Conservation (phyloP, 2,797 vertebrate species). For the Rhabdophis nuchalis region DNA sequence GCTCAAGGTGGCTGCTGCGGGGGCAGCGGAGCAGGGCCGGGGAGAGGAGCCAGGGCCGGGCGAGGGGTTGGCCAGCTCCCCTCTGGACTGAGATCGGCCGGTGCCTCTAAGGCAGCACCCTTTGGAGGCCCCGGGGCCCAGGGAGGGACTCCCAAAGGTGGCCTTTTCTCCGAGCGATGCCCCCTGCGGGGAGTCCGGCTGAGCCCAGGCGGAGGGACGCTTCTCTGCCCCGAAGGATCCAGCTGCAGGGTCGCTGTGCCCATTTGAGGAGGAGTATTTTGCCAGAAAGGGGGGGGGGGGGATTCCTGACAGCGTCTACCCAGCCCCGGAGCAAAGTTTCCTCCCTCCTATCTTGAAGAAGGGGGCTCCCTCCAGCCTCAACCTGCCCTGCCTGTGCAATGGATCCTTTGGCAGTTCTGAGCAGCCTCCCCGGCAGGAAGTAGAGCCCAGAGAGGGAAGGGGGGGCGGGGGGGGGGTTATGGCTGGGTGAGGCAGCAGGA, state of each 20-base stretch:
- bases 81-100: neutral
- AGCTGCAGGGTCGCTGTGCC: neutral
- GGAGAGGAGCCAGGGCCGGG: neutral
- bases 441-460: slow-evolving; percentile 57
- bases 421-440: neutral
- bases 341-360: neutral
- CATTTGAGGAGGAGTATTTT: neutral
- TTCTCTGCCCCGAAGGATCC: neutral
- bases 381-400: neutral
- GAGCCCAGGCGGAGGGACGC: neutral
- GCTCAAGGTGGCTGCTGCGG: neutral
- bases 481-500: neutral
- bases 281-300: neutral
- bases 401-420: neutral
- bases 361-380: neutral
- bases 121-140: neutral
- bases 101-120: neutral
- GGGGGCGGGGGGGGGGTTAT: neutral
- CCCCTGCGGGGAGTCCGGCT: neutral
- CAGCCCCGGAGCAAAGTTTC: neutral
- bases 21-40: neutral
- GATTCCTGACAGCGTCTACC: neutral
- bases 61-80: neutral
- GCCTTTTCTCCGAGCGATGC: neutral
- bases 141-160: neutral